Conservation (phyloP, 2,888 invertebrate genomes). For the Stictocephala bisonia region DNA sequence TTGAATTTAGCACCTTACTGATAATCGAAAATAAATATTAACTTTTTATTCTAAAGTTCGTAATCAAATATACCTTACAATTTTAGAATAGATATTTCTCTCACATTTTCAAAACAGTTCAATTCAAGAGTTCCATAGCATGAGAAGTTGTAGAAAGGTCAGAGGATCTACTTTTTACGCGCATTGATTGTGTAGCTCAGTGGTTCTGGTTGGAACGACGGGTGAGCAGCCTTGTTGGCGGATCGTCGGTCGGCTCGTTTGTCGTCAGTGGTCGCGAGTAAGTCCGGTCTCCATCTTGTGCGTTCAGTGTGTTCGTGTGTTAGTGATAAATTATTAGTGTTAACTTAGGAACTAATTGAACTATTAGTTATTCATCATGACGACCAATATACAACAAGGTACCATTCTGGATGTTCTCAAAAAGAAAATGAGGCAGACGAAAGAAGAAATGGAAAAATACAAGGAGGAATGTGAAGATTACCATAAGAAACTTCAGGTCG, state of each 20-base stretch:
- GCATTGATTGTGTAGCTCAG: constrained; percentile 59
- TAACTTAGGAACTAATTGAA: constrained; percentile 45
- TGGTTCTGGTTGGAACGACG: constrained; percentile 42
- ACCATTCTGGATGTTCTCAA: constrained; percentile 96
- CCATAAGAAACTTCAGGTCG: constrained; percentile 94
- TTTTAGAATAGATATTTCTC: too few species aligned
- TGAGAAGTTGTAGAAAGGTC: constrained; percentile 52
- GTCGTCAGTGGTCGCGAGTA: constrained; percentile 32
- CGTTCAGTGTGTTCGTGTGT: constrained; percentile 44
- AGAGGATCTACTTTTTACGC: constrained; percentile 65
- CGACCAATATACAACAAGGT: constrained; percentile 91
- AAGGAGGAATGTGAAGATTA: constrained; percentile 98
- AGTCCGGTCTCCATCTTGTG: constrained; percentile 58
- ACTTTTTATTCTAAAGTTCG: too few species aligned
- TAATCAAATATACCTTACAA: too few species aligned
- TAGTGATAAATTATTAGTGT: constrained; percentile 41
- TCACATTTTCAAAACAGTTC: too few species aligned
- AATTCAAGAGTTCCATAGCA: too few species aligned
- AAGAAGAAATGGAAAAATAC: constrained; percentile 98
- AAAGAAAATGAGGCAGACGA: constrained; percentile 99
- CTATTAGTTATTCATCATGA: constrained; percentile 70
- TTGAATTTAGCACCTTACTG: too few species aligned
- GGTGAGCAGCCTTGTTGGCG: constrained; percentile 51
- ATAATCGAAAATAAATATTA: too few species aligned
- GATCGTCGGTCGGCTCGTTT: constrained; percentile 23